Percentiles rank a stretch among this genome's conserved stretches.
Conservation (phyloP, 2,888 invertebrate genomes). For the Torymus auratus region DNA sequence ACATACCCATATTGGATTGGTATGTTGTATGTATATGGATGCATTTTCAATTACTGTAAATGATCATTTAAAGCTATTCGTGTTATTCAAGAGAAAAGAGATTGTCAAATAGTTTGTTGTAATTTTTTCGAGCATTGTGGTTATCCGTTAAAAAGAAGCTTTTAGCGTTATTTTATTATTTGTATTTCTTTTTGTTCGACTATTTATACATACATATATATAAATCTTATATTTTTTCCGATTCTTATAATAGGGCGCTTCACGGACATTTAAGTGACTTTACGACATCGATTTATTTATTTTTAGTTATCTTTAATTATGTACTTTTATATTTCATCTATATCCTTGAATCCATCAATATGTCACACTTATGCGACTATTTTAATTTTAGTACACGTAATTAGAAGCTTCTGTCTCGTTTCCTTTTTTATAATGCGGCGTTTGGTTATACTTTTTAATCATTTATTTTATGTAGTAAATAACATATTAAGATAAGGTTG, state of each 20-base stretch:
- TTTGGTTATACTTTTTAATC: conserved; percentile 28
- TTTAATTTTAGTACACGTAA: conserved; percentile 40
- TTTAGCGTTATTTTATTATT: neutral
- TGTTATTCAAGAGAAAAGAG: conserved; percentile 33
- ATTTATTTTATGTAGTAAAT: neutral
- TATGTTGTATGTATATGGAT: too few species aligned
- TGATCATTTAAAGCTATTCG: neutral
- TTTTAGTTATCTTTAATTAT: conserved; percentile 34
- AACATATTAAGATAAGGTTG: conserved; percentile 22
- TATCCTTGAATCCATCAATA: conserved; percentile 14
- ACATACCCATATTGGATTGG: too few species aligned
- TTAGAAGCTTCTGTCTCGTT: conserved; percentile 19
- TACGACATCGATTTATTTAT: conserved; percentile 63
- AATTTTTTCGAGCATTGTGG: conserved; percentile 9
- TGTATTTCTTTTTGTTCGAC: conserved; percentile 26
- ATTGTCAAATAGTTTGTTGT: conserved; percentile 30
- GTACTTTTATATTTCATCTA: conserved; percentile 40
- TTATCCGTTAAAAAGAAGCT: neutral
- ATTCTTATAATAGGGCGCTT: conserved; percentile 42
- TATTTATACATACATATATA: neutral
- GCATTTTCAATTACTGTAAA: conserved; percentile 5
- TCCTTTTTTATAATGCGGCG: conserved; percentile 45
- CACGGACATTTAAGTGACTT: conserved; percentile 63
- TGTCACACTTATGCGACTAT: conserved; percentile 38
- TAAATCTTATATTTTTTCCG: conserved; percentile 6